These are phyloP conservation scores for Sialis fuliginosa DNA, from an alignment of 2,888 invertebrate species.

Conservation along the genomic window DNA sequence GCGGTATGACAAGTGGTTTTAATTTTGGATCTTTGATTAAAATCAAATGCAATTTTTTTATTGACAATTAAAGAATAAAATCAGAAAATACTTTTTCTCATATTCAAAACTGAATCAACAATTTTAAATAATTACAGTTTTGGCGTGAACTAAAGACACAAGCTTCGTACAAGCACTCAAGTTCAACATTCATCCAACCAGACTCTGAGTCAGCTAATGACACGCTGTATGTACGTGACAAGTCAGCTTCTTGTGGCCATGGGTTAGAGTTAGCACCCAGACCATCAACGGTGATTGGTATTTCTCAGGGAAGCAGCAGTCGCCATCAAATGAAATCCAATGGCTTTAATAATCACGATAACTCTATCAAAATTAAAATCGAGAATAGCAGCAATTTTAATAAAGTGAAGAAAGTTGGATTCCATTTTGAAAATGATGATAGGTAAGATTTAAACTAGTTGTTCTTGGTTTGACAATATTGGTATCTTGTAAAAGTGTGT, in stretches of 20 bases:
- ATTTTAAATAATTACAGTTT: constrained; percentile 30
- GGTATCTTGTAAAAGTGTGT: no score
- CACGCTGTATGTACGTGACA: constrained; percentile 45
- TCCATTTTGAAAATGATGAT: not conserved
- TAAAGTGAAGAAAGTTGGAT: not conserved
- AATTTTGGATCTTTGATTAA: no score
- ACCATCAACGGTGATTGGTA: constrained; percentile 33
- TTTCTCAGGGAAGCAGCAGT: not conserved
- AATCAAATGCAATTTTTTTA: no score
- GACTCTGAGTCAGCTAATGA: constrained; percentile 20
- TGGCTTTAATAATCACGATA: no score
- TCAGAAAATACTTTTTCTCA: no score
- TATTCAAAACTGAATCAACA: no score
- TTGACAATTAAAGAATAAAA: no score
- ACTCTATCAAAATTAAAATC: no score
- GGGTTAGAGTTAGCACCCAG: constrained; percentile 50
- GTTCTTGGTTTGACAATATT: no score
- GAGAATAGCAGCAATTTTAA: not conserved
- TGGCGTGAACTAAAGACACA: constrained; percentile 55
- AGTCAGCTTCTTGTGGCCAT: constrained; percentile 61
- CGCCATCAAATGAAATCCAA: no score
- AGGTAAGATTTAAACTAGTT: not conserved
- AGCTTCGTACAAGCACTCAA: constrained; percentile 25
- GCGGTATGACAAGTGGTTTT: no score
- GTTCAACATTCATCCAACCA: constrained; percentile 15